Evolutionary conservation across 2,113 vertebrate species (phyloP).

Genomic region (Fregata magnificens): DNA sequence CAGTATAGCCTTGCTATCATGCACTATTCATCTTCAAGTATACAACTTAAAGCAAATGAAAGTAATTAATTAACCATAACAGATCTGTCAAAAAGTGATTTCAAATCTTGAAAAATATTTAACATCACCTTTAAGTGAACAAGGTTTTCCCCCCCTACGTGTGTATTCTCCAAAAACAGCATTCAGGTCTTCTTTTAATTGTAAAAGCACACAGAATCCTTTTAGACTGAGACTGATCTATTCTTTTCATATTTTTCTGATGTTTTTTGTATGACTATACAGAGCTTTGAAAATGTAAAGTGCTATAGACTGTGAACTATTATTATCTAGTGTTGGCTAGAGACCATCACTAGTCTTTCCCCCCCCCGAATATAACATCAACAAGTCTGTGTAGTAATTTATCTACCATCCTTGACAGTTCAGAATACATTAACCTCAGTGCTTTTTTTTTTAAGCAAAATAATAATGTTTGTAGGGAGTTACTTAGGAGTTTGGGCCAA

Average conservation of each 20-base stretch:
- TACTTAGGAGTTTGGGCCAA: background rate
- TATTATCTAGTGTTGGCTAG: background rate
- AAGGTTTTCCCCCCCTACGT: background rate
- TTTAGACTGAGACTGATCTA: background rate
- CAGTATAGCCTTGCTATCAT: conserved; percentile 71
- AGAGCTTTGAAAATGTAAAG: conserved; percentile 6
- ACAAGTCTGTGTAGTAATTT: background rate
- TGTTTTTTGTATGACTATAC: conserved; percentile 5
- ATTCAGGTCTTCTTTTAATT: conserved; percentile 42
- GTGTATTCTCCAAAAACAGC: background rate
- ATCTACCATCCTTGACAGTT: background rate
- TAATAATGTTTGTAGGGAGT: background rate
- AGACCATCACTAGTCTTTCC: background rate
- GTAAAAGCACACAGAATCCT: conserved; percentile 24
- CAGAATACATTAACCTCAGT: background rate
- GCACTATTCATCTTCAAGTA: conserved; percentile 71
- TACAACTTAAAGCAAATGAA: conserved; percentile 77
- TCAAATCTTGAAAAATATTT: conserved; percentile 71
- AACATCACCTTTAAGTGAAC: conserved; percentile 48
- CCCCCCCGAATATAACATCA: background rate
- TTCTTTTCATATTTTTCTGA: background rate
- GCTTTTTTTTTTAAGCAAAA: background rate
- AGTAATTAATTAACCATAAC: conserved; percentile 79
- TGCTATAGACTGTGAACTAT: background rate
- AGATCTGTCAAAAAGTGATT: conserved; percentile 74